phyloP scores from a whole-genome alignment of 2,113 vertebrate species.

The Callipepla squamata region DNA sequence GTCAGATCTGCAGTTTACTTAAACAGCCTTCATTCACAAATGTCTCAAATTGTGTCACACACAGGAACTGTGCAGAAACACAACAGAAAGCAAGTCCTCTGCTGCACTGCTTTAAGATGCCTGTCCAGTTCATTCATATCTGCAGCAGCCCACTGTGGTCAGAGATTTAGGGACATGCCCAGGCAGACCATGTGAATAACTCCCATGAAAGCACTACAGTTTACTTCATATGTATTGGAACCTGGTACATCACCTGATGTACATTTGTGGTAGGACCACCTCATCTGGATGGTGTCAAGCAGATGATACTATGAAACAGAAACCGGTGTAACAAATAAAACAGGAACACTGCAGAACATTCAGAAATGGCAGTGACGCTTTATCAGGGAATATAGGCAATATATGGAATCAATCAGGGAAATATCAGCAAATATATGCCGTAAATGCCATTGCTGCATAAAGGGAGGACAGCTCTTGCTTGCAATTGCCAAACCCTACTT shows the following conservation, averaged over 20 bases:
- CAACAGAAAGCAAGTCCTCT: background rate
- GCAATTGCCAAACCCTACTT: background rate
- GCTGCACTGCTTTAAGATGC: background rate
- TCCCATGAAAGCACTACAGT: background rate
- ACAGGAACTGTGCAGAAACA: background rate
- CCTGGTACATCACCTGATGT: background rate
- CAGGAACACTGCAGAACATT: background rate
- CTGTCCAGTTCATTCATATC: background rate
- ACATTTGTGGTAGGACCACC: background rate
- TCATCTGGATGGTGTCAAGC: background rate
- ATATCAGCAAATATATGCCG: background rate
- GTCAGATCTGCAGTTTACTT: background rate
- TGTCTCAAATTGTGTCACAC: background rate
- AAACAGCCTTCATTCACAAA: background rate
- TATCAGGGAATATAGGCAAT: background rate
- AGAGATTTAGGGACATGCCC: background rate
- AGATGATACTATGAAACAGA: background rate
- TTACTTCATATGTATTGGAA: background rate
- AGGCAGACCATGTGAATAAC: background rate
- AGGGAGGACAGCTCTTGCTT: background rate
- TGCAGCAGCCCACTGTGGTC: background rate
- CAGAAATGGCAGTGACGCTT: background rate
- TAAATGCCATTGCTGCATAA: rapidly evolving
- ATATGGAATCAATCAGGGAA: background rate
- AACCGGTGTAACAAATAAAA: background rate